Conservation (phyloP, 2,113 vertebrate genomes). For the sheep (Ovis aries) region ARS-UI_Ramb_v3.0 NC_056064.1:48741501-48742000, state of each 20-base stretch:
- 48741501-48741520: neutral
- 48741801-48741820: neutral
- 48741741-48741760: neutral
- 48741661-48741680: neutral
- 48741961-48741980: neutral
- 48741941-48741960: neutral
- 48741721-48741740: neutral
- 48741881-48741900: neutral
- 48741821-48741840: neutral
- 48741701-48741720: neutral
- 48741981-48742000: neutral
- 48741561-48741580: neutral
- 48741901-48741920: neutral
- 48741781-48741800: neutral
- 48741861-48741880: neutral
- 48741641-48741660: neutral
- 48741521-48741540: neutral
- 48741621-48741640: neutral
- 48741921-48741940: neutral
- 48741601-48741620: neutral
- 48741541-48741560: neutral
- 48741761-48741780: neutral
- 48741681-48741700: neutral
- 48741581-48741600: neutral
- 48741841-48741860: neutral